These are phyloP conservation scores for Chiloscyllium punctatum DNA, from an alignment of 2,797 vertebrate genomes.

Conservation along the genomic window DNA sequence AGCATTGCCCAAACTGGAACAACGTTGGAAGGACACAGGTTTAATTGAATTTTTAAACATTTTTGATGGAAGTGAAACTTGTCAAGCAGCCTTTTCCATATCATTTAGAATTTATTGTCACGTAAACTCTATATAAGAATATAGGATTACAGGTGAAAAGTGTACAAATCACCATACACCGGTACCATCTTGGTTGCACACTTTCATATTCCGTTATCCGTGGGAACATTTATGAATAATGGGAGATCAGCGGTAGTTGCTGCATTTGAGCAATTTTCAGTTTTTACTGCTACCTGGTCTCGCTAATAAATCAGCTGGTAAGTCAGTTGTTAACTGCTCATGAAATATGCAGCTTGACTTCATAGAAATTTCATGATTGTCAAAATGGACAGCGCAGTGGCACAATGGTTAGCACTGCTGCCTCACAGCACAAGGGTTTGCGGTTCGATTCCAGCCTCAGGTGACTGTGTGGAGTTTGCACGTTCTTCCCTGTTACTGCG, in stretches of 20 bases:
- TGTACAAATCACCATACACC: too few species aligned
- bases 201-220: background rate
- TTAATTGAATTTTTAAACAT: background rate
- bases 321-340: background rate
- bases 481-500: too few species aligned
- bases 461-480: too few species aligned
- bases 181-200: too few species aligned
- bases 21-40: background rate
- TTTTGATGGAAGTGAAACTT: background rate
- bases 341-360: background rate
- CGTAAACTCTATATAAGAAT: too few species aligned
- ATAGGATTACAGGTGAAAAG: too few species aligned
- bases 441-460: too few species aligned
- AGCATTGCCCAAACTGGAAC: background rate
- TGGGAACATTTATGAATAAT: background rate
- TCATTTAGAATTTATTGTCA: too few species aligned
- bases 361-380: background rate
- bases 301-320: background rate
- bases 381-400: background rate
- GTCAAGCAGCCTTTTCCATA: background rate
- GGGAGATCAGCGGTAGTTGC: background rate
- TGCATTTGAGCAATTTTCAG: background rate
- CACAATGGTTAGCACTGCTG: too few species aligned
- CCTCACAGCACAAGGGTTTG: too few species aligned
- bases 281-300: background rate